Conservation (phyloP, 2,888 invertebrate species). For the Metallyticus violacea region DNA sequence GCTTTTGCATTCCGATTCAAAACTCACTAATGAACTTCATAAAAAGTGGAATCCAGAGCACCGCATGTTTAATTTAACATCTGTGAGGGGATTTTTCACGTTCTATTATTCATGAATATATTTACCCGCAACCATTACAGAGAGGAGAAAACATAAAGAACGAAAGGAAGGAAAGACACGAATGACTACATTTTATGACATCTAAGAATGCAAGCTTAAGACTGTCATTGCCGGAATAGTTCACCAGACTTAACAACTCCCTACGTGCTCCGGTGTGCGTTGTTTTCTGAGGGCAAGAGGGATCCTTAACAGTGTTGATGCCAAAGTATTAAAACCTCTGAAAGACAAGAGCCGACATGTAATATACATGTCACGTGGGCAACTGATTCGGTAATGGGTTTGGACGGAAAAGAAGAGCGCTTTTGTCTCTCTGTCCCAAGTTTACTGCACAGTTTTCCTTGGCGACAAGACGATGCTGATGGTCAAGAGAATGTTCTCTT, state of each 20-base stretch:
- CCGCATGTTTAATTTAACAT: neutral
- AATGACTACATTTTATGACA: neutral
- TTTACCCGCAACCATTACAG: neutral
- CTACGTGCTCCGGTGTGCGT: neutral
- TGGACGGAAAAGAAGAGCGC: neutral
- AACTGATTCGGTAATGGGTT: constrained; percentile 9
- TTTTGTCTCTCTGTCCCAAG: neutral
- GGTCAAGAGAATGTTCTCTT: neutral
- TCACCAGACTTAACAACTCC: neutral
- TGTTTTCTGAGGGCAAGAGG: neutral
- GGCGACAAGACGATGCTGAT: neutral
- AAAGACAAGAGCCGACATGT: neutral
- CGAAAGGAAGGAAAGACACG: neutral
- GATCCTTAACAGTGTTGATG: neutral
- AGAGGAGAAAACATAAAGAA: neutral
- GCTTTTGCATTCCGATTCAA: neutral
- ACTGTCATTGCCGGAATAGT: neutral
- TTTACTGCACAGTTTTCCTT: neutral
- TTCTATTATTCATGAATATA: neutral
- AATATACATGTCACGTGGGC: constrained; percentile 9
- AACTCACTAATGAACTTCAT: neutral
- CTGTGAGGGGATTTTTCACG: neutral
- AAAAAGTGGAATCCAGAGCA: neutral
- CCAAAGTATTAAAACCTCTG: constrained; percentile 3
- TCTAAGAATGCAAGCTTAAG: neutral